These are phyloP conservation scores for Platichthys stellatus DNA, from an alignment of 2,113 vertebrate species.

Conservation along the genomic window DNA sequence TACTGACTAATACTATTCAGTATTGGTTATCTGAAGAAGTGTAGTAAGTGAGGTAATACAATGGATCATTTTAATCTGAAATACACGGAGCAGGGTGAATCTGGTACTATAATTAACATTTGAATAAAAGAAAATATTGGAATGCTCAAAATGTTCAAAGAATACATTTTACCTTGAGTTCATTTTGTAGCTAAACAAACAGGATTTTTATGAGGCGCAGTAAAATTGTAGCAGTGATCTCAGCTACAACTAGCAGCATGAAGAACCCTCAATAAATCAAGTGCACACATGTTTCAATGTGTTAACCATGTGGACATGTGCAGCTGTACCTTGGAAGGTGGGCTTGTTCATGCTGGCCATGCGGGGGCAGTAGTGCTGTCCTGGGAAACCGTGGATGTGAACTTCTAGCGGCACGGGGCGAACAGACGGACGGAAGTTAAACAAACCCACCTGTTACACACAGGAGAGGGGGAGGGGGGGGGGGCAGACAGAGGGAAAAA, in stretches of 20 bases:
- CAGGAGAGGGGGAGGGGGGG: not conserved
- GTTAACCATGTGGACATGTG: not conserved
- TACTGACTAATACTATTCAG: no score
- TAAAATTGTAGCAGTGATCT: not conserved
- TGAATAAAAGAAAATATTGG: no score
- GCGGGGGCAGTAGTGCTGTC: constrained; percentile 97
- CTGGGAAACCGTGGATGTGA: constrained; percentile 97
- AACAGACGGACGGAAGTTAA: constrained; percentile 99
- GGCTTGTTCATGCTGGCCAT: constrained; percentile 99
- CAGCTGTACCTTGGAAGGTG: constrained; percentile 87
- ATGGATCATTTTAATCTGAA: no score
- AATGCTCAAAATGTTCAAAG: no score
- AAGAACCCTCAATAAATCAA: not conserved
- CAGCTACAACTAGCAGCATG: not conserved
- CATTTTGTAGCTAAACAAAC: not conserved
- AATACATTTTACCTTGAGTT: not conserved
- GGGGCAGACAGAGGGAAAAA: not conserved
- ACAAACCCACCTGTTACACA: constrained; percentile 90
- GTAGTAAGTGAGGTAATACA: no score
- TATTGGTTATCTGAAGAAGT: no score
- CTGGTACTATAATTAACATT: no score
- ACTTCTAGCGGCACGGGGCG: constrained; percentile 96
- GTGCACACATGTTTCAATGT: not conserved
- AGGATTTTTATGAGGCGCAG: not conserved
- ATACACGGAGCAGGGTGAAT: no score